Base-by-base conservation (phyloP, 2,113 vertebrate genomes). In the Odontophorus gujanensis region DNA sequence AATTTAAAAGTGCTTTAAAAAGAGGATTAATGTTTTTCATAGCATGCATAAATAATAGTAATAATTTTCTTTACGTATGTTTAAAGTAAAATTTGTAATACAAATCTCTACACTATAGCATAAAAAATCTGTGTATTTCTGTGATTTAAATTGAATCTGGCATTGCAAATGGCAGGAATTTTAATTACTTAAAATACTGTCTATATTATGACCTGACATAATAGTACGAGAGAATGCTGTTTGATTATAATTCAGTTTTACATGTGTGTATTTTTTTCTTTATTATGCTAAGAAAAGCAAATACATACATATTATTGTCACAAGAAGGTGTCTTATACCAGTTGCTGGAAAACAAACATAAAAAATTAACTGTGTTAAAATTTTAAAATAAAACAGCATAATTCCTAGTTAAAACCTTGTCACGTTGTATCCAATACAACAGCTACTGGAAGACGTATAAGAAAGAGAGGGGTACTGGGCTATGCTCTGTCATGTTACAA, bases 121-220 rank as follows among this genome's bases (percentile, higher is more conserved):
- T 78, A 95, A 94, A 59, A 94, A 91, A 78, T 68, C 91, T 78
- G 47, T 91, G 43, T 65, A 30, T 75, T 87, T 15, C 72, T 92
- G 51, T 83, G 85, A 95, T 34, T 83, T 87, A 95, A 87, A 95
- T 87, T 94, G 76, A 83, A 77, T 61, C 40, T 91, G 94, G 91
- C 93, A 68, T 75, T 85, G 53, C 73, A 94, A 93, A 92, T 76
- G 50, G 67, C 38, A 93, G 66, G 87, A 87, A 97, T 92, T 95
- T 83, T 95, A 87, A 92, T 89, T 89, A 71, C 80, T 77, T 93
- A 84, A 90, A 92, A 93, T 90, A 92, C 92, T 91, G 93, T 79
- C 87, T 92, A 28, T 62, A 81, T 69, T 82, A 76, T 82, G 62
- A 62, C 40, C 53, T 66, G 91, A 71, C 66, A 80, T 26, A 30